Evolutionary conservation across 92 coral and sea anemone species (phyloP), one percentile per base, ranked within the genome.

Genomic region (Metridium senile): DNA sequence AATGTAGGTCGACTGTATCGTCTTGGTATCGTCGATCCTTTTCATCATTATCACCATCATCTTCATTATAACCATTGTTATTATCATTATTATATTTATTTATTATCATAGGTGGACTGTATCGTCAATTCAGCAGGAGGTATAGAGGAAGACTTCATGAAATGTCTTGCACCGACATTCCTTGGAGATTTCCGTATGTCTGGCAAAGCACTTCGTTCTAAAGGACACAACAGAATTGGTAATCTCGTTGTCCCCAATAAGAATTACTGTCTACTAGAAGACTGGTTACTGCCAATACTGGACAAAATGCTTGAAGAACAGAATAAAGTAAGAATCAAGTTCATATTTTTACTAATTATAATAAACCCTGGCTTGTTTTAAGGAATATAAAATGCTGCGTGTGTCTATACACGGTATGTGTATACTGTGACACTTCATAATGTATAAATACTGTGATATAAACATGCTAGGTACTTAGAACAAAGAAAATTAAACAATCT

Each of bases 61-160:
- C 49, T 6, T 13, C 49, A 39, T 13, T 39, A 39, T 6, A 39
- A 39, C 13, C 6, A 13, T 39, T 39, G 6, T 39, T 39, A 39
- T 13, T 13, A 39, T 13, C 49, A 39, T 39, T 4, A 39, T 39
- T 6, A 39, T 39, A 39, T 13, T 4, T 39, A 4, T 6, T 13
- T 4, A 39, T 39, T 29, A 19, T 1, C 56, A 20, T 70, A 94
- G 98, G 92, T 94, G 70, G 98, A 94, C 52, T 91, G 97, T 57
- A 74, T 94, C 27, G 95, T 84, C 7, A 91, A 93, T 4, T 89
- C 98, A 65, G 94, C 94, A 19, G 98, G 98, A 26, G 98, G 94
- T 29, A 91, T 94, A 67, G 98, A 94, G 75, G 98, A 94, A 68
- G 98, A 94, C 72, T 76, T 94, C 17, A 94, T 94, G 70, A 94